Evolutionary conservation across 1,140 invertebrate genomes (phyloP), one percentile per base, ranked within the genome.

Genomic region (Tribolium madens): DNA sequence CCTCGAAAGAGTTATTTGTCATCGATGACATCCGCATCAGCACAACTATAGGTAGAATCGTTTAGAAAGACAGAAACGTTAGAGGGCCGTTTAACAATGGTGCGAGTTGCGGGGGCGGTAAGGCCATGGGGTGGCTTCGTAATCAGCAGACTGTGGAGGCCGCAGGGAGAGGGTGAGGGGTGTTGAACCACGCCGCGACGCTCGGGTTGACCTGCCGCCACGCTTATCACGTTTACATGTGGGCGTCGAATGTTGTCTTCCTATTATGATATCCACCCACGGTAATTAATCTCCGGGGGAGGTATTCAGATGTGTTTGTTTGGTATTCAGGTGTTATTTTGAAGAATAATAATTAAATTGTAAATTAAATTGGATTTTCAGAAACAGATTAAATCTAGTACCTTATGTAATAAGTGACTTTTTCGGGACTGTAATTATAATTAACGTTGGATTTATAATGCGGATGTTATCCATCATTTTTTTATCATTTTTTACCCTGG

Each of bases 151-250:
- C 79, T 81, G 81, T 83, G 80, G 78, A 75, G 79, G 81, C 77
- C 64, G 69, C 71, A 77, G 78, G 78, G 81, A 48, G 78, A 76
- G 76, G 72, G 75, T 33, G 53, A 78, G 78, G 79, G 77, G 75
- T 79, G 82, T 77, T 81, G 76, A 79, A 78, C 83, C 81, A 79
- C 80, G 82, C 83, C 81, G 79, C 82, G 81, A 83, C 81, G 83
- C 76, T 81, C 78, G 79, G 81, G 82, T 84, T 83, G 84, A 85
- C 84, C 84, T 85, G 84, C 84, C 80, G 84, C 83, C 84, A 77
- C 75, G 73, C 33, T 57, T 72, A 72, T 69, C 36, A 70, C 78
- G 69, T 79, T 79, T 80, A 78, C 74, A 78, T 75, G 64, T 52
- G 31, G 75, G 21, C 73, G 18, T 36, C 21, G 31, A 64, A 60